These are phyloP conservation scores for Nothocercus julius DNA, from an alignment of 2,113 vertebrate genomes.

Conservation along the genomic window DNA sequence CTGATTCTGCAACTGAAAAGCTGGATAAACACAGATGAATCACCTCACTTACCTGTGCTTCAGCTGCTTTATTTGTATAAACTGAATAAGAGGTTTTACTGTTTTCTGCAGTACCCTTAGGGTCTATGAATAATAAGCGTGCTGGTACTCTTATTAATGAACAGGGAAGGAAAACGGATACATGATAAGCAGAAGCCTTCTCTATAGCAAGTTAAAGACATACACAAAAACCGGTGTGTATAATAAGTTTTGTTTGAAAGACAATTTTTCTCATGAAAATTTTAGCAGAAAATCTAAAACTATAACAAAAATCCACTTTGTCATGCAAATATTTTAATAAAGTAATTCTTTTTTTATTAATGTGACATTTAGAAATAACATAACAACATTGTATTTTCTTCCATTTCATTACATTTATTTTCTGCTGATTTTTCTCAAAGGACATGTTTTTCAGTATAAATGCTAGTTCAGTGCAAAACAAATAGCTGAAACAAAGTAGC, in stretches of 20 bases:
- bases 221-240: neutral
- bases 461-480: neutral
- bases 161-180: neutral
- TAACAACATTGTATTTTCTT: neutral
- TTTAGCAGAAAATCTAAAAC: conserved; percentile 11
- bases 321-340: conserved; percentile 13
- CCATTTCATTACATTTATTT: neutral
- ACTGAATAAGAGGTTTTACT: neutral
- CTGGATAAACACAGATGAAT: neutral
- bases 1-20: neutral
- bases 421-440: conserved; percentile 8
- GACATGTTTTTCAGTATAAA: conserved; percentile 36
- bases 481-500: conserved; percentile 4
- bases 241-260: conserved; percentile 27
- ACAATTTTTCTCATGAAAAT: neutral
- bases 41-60: neutral
- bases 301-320: neutral
- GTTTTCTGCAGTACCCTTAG: neutral
- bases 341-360: conserved; percentile 41
- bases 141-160: neutral
- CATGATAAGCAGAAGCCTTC: neutral
- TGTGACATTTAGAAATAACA: conserved; percentile 34
- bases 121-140: neutral
- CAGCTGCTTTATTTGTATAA: conserved; percentile 21
- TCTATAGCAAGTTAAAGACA: conserved; percentile 29